phyloP scores from a whole-genome alignment of 2,113 vertebrate genomes.

The Variabilichromis moorii region DNA sequence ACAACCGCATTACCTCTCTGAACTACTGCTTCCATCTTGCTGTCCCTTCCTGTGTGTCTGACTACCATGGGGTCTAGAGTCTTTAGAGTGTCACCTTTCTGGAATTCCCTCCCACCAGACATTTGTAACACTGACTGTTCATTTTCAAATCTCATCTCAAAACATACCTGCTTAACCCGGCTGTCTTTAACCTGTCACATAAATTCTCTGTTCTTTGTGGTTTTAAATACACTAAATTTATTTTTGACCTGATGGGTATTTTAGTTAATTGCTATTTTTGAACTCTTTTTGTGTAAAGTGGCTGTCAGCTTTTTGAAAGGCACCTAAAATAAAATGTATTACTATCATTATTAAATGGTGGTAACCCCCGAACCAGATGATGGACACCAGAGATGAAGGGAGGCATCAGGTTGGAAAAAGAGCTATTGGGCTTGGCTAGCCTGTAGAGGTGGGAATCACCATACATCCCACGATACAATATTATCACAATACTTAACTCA shows the following conservation, averaged over 20 bases:
- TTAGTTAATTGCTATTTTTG: not conserved
- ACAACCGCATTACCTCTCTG: not conserved
- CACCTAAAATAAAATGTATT: not conserved
- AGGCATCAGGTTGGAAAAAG: not conserved
- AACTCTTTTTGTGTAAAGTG: not conserved
- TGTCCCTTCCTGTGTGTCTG: not conserved
- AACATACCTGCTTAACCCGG: not conserved
- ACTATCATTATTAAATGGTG: not conserved
- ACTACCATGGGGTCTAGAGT: not conserved
- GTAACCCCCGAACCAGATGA: not conserved
- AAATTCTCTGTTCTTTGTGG: not conserved
- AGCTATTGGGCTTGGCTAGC: not conserved
- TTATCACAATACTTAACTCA: no score
- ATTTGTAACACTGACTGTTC: not conserved
- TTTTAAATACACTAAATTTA: not conserved
- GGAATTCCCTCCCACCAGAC: not conserved
- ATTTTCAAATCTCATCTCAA: not conserved
- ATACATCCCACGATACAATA: no score
- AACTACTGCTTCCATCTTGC: not conserved
- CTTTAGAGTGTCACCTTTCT: not conserved
- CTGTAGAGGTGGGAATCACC: not conserved
- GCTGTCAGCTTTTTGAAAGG: not conserved
- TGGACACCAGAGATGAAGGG: not conserved
- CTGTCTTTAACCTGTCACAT: not conserved
- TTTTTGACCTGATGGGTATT: not conserved